Base-by-base conservation (phyloP, 2,888 invertebrate genomes). In the Phlogophora meticulosa region DNA sequence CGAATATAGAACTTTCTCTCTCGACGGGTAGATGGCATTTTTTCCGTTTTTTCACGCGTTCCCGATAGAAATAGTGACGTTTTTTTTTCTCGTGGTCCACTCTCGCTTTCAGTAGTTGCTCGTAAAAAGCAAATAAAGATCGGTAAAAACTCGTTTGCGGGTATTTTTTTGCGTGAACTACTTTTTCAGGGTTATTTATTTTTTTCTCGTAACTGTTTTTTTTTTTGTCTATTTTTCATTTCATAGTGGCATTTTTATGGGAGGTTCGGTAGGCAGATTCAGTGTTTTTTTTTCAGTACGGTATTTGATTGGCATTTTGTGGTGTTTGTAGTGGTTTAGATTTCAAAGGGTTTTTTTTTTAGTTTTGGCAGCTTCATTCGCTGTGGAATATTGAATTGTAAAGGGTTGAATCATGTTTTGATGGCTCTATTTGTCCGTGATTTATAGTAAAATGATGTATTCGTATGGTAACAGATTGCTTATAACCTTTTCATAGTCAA, bases 21-120 rank as follows among this genome's bases (percentile, higher is more conserved):
- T 94, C 94, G 76, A 70, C 82, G 85, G 63, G 77, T 83, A 85
- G 88, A 88, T 86, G 84, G 85, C 82, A 84, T 89, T 91, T 90
- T 92, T 89, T 86, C 88, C 89, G 91, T 92, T 90, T 90, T 89
- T 89, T 84, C 87, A 85, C 89, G 84, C 88, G 88, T 89, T 86
- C 90, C 90, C 94, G 91, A 93, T 94, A 94, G 94, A 91, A 94
- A 92, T 93, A 94, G 94, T 94, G 94, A 92, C 92, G 93, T 91
- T 90, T 92, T 94, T 93, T 93, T 94, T 93, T 91, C 61, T 91
- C 61, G 60, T 76, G 52, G 85, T 76, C 87, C 87, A 90, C 93
- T 93, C 89, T 93, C 94, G 85, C 88, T 95, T 92, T 95, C 85
- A 71, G 82, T 91, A 89, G 92, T 91, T 88, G 91, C 90, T 91